Percentiles rank a stretch among this genome's conserved stretches.
Evolutionary conservation across 2,797 vertebrate genomes (phyloP).

Genomic region (Sciurus carolinensis): DNA sequence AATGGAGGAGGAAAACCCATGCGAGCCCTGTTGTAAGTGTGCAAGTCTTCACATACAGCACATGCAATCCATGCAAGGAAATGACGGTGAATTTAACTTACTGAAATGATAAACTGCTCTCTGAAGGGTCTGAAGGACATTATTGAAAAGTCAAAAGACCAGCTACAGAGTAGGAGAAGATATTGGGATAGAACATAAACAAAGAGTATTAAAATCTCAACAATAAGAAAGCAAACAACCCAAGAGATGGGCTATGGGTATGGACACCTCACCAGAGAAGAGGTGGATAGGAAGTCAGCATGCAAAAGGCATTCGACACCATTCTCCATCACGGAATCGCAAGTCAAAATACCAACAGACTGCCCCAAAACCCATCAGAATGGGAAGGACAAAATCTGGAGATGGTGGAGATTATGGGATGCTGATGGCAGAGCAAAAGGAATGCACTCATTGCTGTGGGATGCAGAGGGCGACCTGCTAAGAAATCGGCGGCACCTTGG

Average conservation of each 20-base stretch:
- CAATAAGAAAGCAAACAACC: not conserved
- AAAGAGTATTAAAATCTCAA: not conserved
- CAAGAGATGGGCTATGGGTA: not conserved
- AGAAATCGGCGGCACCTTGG: not conserved
- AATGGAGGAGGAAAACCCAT: not conserved
- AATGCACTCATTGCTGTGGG: accelerated
- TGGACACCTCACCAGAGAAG: not conserved
- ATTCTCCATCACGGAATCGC: not conserved
- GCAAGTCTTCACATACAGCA: not conserved
- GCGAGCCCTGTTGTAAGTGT: not conserved
- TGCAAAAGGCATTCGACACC: not conserved
- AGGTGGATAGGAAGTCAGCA: no score
- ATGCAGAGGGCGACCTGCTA: no score
- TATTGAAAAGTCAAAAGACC: not conserved
- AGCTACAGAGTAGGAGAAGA: not conserved
- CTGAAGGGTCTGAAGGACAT: not conserved
- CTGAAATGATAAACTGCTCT: not conserved
- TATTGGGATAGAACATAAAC: not conserved
- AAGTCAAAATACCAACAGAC: not conserved
- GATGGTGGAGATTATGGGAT: not conserved
- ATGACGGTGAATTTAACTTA: not conserved
- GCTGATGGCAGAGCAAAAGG: not conserved
- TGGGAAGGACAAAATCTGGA: not conserved
- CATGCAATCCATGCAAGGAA: not conserved
- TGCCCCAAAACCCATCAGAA: not conserved